phyloP scores from a whole-genome alignment of 2,797 vertebrate genomes.

The Pangasius djambal region DNA sequence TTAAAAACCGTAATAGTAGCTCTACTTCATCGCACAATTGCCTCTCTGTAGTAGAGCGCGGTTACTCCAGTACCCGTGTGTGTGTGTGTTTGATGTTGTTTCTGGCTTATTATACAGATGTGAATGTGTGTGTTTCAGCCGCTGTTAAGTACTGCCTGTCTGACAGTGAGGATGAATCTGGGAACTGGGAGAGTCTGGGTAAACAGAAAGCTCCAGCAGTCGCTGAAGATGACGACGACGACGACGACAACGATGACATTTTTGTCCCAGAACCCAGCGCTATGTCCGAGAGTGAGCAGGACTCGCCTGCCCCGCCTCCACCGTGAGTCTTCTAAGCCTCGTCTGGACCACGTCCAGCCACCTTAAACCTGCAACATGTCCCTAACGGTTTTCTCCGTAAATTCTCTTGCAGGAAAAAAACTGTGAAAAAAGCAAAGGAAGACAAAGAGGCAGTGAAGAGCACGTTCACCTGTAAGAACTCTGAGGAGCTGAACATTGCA shows the following conservation, averaged over 20 bases:
- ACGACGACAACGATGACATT: slow-evolving; percentile 50
- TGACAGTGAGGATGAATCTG: slow-evolving; percentile 75
- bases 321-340: slow-evolving; percentile 45
- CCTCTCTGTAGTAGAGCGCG: background rate
- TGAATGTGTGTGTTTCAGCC: slow-evolving; percentile 51
- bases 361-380: background rate
- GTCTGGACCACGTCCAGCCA: slow-evolving; percentile 30
- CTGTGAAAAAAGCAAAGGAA: slow-evolving; percentile 50
- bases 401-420: slow-evolving; percentile 66
- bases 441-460: slow-evolving; percentile 39
- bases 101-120: background rate
- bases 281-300: slow-evolving; percentile 54
- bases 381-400: background rate
- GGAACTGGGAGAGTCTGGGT: slow-evolving; percentile 54
- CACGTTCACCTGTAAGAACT: slow-evolving; percentile 67
- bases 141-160: slow-evolving; percentile 68
- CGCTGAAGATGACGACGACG: slow-evolving; percentile 54
- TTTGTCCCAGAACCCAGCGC: slow-evolving; percentile 51
- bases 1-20: too few species aligned
- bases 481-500: background rate
- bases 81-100: background rate
- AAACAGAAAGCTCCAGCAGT: slow-evolving; percentile 50
- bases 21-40: background rate
- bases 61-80: background rate
- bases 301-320: slow-evolving; percentile 57